Conservation (phyloP, 2,888 invertebrate species). For the Agonum fuliginosum region DNA sequence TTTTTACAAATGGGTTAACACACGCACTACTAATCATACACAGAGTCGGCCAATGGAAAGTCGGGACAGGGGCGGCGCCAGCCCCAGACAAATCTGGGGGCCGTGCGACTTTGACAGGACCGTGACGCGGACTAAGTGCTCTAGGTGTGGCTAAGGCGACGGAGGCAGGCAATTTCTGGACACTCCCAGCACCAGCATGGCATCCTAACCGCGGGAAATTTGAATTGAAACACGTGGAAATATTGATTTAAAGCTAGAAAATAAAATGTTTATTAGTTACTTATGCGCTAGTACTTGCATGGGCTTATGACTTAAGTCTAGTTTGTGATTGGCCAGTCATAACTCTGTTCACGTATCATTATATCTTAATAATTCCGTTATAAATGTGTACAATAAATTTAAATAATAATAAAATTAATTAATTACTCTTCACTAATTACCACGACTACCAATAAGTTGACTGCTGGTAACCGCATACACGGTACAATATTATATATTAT, state of each 20-base stretch:
- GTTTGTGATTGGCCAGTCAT: too few species aligned
- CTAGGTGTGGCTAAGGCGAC: slow-evolving; percentile 71
- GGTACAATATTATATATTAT: too few species aligned
- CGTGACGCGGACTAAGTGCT: slow-evolving; percentile 73
- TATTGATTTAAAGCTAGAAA: background rate
- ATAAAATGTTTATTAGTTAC: too few species aligned
- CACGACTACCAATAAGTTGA: too few species aligned
- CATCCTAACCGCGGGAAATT: slow-evolving; percentile 70
- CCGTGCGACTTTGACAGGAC: slow-evolving; percentile 71
- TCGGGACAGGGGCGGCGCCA: slow-evolving; percentile 71
- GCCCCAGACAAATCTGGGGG: slow-evolving; percentile 72
- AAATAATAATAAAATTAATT: too few species aligned
- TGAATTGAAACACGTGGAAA: slow-evolving; percentile 63
- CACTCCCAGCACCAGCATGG: slow-evolving; percentile 71
- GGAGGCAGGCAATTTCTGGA: slow-evolving; percentile 67
- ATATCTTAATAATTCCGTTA: too few species aligned
- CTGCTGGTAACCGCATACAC: too few species aligned
- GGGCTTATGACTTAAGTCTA: too few species aligned
- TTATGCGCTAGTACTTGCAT: too few species aligned
- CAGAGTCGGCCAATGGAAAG: slow-evolving; percentile 70
- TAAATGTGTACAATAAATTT: too few species aligned
- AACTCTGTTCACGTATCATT: too few species aligned
- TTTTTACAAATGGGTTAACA: slow-evolving; percentile 58
- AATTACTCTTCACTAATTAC: too few species aligned
- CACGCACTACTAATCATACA: slow-evolving; percentile 69